Evolutionary conservation across 2,113 vertebrate genomes (phyloP), one percentile per base, ranked within the genome.

Genomic region (Lonchura striata): DNA sequence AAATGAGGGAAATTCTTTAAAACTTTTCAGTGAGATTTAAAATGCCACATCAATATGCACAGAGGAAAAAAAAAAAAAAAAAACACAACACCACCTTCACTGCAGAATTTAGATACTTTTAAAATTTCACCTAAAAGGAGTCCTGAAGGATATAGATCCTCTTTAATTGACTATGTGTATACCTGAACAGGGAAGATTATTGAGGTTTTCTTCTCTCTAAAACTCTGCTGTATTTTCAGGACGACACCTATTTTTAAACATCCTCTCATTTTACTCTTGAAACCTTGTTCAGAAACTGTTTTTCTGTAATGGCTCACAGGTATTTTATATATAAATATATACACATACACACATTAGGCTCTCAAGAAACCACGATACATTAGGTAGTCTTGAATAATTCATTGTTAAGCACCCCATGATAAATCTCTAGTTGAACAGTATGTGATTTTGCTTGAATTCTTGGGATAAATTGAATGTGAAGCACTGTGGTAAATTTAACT

Each of bases 311-410:
- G 47, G 90, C 72, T 90, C 76, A 46, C 56, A 83, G 79, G 77
- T 95, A 95, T 96, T 95, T 90, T 66, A 66, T 74, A 16, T 78
- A 82, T 94, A 95, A 96, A 88, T 94, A 93, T 88, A 95, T 81
- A 96, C 86, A 93, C 92, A 92, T 30, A 39, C 86, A 94, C 79
- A 81, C 35, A 59, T 77, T 74, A 88, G 64, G 47, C 86, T 95
- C 92, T 96, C 86, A 54, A 86, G 86, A 92, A 93, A 70, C 79
- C 76, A 39, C 44, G 68, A 88, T 64, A 88, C 64, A 53, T 77
- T 70, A 88, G 83, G 88, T 56, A 57, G 64, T 88, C 87, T 71
- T 94, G 86, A 95, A 95, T 93, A 93, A 96, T 93, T 90, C 94
- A 95, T 94, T 90, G 57, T 95, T 95, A 78, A 94, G 88, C 96